phyloP scores from a whole-genome alignment of 2,888 invertebrate genomes.

The Drosophila kuntzei region DNA sequence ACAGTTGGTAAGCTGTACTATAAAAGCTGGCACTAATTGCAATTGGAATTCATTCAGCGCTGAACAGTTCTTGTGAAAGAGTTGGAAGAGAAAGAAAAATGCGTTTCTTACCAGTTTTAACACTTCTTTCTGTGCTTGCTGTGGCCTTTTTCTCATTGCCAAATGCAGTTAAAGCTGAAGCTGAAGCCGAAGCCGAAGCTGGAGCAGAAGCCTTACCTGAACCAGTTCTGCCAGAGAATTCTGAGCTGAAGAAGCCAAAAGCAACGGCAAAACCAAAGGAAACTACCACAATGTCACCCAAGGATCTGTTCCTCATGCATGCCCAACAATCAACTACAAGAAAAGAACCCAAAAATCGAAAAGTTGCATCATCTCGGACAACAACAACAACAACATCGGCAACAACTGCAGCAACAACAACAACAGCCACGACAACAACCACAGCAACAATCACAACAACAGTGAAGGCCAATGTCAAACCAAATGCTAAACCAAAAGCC shows the following conservation, averaged over 20 bases:
- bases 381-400: not conserved
- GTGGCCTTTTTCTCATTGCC: not conserved
- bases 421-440: not conserved
- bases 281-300: conserved; percentile 39
- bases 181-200: not conserved
- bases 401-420: not conserved
- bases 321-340: conserved; percentile 9
- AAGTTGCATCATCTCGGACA: not conserved
- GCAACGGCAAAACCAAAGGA: not conserved
- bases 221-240: not conserved
- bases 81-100: conserved; percentile 23
- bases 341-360: not conserved
- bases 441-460: not conserved
- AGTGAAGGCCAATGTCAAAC: conserved; percentile 2
- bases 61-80: conserved; percentile 17
- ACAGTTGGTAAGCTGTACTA: conserved; percentile 4
- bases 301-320: conserved; percentile 47
- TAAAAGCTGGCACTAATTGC: conserved; percentile 30
- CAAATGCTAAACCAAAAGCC: conserved; percentile 7
- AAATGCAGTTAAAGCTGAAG: not conserved
- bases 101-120: conserved; percentile 29
- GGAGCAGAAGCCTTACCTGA: conserved; percentile 5
- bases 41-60: conserved; percentile 29
- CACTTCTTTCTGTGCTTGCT: conserved; percentile 1
- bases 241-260: conserved; percentile 1